Evolutionary conservation across 2,113 vertebrate genomes (phyloP).

Genomic region (Microtus richardsoni): DNA sequence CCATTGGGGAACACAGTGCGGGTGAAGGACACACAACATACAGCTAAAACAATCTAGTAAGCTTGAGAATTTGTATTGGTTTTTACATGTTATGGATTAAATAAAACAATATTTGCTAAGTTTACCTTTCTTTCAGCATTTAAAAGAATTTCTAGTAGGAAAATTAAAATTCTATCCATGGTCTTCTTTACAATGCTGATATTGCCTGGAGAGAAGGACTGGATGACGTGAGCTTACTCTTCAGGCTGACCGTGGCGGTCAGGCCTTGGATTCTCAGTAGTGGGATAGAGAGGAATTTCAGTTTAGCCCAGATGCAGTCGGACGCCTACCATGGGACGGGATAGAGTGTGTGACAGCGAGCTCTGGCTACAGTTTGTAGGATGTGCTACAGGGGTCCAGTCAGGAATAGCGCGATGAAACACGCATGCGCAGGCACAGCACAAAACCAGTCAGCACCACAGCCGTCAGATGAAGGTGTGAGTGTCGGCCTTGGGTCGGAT

Average conservation of each 20-base stretch:
- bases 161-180: neutral
- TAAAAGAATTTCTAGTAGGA: neutral
- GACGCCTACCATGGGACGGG: neutral
- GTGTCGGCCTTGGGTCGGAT: neutral
- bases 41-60: neutral
- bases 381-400: neutral
- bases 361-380: neutral
- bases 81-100: neutral
- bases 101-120: neutral
- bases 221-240: neutral
- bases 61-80: neutral
- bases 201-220: neutral
- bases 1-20: neutral
- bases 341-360: neutral
- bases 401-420: neutral
- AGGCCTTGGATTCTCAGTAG: neutral
- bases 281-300: neutral
- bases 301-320: conserved; percentile 10
- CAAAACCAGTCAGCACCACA: neutral
- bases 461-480: neutral
- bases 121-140: conserved; percentile 9
- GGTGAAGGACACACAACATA: neutral
- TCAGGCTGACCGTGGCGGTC: neutral
- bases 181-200: neutral
- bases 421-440: neutral